phyloP scores from a whole-genome alignment of 64 coral and sea anemone genomes.

The Cladopsammia gracilis region DNA sequence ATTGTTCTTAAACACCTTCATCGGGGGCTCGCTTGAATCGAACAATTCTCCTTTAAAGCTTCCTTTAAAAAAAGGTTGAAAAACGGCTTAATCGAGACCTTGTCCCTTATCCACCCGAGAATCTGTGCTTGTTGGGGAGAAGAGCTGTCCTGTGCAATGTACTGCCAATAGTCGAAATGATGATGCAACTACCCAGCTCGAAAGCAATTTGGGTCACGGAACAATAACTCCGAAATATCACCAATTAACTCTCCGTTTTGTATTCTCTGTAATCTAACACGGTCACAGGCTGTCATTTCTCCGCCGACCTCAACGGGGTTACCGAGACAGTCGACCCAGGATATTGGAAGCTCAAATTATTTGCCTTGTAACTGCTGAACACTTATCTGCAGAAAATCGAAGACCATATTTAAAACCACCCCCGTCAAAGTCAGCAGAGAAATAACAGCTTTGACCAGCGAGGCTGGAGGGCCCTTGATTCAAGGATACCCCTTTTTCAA shows the following conservation, averaged over 20 bases:
- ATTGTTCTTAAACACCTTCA: too few relatives aligned
- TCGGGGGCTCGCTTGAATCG: too few relatives aligned
- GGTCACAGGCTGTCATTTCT: constrained; percentile 13
- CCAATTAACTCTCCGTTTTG: constrained; percentile 6
- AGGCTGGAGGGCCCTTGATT: constrained; percentile 15
- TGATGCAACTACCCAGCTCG: not conserved
- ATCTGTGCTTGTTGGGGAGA: constrained; percentile 1
- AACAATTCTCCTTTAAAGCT: too few relatives aligned
- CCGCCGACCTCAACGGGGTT: constrained; percentile 5
- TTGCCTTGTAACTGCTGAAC: not conserved
- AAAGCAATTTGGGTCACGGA: constrained; percentile 9
- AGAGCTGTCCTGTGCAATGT: not conserved
- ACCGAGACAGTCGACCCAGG: constrained; percentile 7
- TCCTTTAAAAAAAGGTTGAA: not conserved
- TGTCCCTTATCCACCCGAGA: constrained; percentile 7
- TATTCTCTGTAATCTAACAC: constrained; percentile 23
- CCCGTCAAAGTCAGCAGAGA: constrained; percentile 37
- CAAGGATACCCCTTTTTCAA: constrained; percentile 36
- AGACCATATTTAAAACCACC: not conserved
- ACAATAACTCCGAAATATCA: constrained; percentile 23
- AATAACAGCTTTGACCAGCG: constrained; percentile 29
- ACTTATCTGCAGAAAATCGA: too few relatives aligned
- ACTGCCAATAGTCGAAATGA: constrained; percentile 21
- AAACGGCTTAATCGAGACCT: constrained; percentile 27
- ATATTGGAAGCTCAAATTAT: not conserved